Percentiles rank a stretch among this genome's conserved stretches.
Evolutionary conservation across 2,797 vertebrate species (phyloP).

Genomic region (Betta splendens): DNA sequence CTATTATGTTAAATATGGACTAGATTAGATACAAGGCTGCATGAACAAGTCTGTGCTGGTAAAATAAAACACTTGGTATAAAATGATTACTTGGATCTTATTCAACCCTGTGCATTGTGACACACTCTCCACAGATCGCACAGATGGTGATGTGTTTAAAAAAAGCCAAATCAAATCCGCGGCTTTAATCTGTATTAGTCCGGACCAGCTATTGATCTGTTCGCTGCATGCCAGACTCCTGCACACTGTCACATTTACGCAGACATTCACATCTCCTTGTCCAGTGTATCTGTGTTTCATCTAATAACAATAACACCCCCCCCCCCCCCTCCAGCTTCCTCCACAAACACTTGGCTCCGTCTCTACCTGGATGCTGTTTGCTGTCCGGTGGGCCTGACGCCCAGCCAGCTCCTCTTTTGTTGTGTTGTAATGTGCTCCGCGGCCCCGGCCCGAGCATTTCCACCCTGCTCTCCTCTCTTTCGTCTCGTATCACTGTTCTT

Average conservation of each 20-base stretch:
- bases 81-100: background rate
- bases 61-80: too few species aligned
- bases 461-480: conserved; percentile 23
- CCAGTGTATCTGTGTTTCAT: conserved; percentile 17
- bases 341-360: background rate
- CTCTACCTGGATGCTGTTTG: conserved; percentile 32
- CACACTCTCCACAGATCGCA: conserved; percentile 48
- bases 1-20: too few species aligned
- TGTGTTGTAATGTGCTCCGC: conserved; percentile 30
- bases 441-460: conserved; percentile 62
- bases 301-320: too few species aligned
- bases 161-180: conserved; percentile 60
- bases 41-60: too few species aligned
- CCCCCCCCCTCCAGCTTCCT: background rate
- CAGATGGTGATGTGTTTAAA: conserved; percentile 40
- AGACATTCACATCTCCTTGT: conserved; percentile 8
- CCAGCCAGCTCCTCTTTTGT: conserved; percentile 30
- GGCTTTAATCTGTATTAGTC: conserved; percentile 66
- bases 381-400: conserved; percentile 26
- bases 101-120: background rate
- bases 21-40: too few species aligned
- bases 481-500: conserved; percentile 38
- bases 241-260: conserved; percentile 11
- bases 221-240: conserved; percentile 36
- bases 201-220: conserved; percentile 64